phyloP scores from a whole-genome alignment of 2,113 vertebrate genomes.

The Cheirogaleus medius region DNA sequence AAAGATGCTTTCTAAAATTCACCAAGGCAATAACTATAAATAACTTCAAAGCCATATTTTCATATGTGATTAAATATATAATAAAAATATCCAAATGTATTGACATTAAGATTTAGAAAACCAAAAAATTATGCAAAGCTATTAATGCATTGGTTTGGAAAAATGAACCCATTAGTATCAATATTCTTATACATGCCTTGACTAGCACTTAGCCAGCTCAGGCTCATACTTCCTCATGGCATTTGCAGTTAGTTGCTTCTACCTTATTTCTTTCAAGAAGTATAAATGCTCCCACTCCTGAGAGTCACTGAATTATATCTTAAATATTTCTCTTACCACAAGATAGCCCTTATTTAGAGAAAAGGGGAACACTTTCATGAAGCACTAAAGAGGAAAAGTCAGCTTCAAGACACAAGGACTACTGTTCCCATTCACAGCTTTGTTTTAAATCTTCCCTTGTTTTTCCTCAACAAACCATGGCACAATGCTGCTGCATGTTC shows the following conservation, averaged over 20 bases:
- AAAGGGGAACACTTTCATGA: slow-evolving; percentile 6
- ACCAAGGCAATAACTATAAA: not conserved
- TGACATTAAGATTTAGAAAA: not conserved
- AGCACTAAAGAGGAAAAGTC: slow-evolving; percentile 79
- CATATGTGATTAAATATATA: not conserved
- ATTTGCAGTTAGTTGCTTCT: fast-evolving
- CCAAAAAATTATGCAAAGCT: not conserved
- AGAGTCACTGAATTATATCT: not conserved
- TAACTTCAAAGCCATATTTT: not conserved
- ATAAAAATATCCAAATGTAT: not conserved
- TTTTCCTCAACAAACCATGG: slow-evolving; percentile 89
- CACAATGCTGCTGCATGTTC: slow-evolving; percentile 85
- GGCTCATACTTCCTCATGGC: not conserved
- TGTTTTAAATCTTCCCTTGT: slow-evolving; percentile 92
- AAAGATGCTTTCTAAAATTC: not conserved
- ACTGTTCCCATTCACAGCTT: slow-evolving; percentile 92
- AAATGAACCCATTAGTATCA: not conserved
- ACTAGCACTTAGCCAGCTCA: not conserved
- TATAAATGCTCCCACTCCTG: not conserved
- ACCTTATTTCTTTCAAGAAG: slow-evolving; percentile 23
- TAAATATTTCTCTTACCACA: slow-evolving; percentile 32
- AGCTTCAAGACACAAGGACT: slow-evolving; percentile 89
- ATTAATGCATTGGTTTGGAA: not conserved
- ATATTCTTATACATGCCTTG: not conserved
- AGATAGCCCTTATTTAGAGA: not conserved